These are phyloP conservation scores for Steinernema khuongi DNA, from an alignment of 1,140 invertebrate species.

Conservation along the genomic window DNA sequence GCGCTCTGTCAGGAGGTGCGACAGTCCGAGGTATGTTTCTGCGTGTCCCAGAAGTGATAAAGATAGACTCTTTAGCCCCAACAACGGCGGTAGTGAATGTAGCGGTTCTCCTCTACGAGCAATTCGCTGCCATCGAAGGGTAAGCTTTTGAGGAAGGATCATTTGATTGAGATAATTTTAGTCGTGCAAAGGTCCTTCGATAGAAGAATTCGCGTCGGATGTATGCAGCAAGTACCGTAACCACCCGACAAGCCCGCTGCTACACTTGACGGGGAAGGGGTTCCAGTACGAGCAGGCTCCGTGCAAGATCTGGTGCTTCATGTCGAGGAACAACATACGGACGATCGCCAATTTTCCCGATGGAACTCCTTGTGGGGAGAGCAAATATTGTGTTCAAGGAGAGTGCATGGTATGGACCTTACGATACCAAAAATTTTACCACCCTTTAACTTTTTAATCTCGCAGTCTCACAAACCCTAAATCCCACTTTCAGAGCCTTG, in stretches of 20 bases:
- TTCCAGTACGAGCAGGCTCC: conserved; percentile 37
- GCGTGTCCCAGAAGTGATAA: not conserved
- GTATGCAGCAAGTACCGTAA: conserved; percentile 24
- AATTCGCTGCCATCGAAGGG: conserved; percentile 32
- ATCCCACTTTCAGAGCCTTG: conserved; percentile 13
- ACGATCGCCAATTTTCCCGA: conserved; percentile 42
- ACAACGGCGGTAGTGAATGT: conserved; percentile 34
- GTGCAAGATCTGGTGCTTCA: conserved; percentile 33
- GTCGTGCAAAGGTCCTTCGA: conserved; percentile 26
- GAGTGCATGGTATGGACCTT: conserved; percentile 28
- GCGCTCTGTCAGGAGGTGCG: conserved; percentile 31
- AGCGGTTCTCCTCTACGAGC: conserved; percentile 26
- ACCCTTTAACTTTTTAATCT: conserved; percentile 11
- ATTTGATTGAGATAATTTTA: conserved; percentile 8
- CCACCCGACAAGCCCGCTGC: conserved; percentile 30
- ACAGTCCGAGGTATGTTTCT: conserved; percentile 24
- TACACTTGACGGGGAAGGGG: conserved; percentile 32
- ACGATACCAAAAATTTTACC: not conserved
- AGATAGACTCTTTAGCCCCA: conserved; percentile 26
- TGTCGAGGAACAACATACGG: conserved; percentile 40
- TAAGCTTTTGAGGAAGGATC: not conserved
- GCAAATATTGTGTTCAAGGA: conserved; percentile 38
- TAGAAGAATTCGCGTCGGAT: conserved; percentile 26
- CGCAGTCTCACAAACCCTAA: not conserved
- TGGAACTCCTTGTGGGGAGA: conserved; percentile 37